Evolutionary conservation across 2,113 vertebrate genomes (phyloP), one percentile per base, ranked within the genome.

Genomic region (Beaufortia kweichowensis): DNA sequence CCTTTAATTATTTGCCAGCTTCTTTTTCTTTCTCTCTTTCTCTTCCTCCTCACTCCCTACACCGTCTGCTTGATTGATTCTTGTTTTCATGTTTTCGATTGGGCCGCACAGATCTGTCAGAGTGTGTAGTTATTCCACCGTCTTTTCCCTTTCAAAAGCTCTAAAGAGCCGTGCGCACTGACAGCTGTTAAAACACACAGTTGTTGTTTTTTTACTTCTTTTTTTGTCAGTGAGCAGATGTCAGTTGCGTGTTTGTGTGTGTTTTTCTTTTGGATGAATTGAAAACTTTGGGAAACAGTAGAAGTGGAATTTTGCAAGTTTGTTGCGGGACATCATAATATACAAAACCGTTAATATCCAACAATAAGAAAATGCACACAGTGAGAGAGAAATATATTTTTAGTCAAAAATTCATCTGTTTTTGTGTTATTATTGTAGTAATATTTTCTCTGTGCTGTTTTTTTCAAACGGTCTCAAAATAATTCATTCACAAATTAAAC

Each of bases 141-240:
- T 78, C 71, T 79, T 82, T 68, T 53, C 61, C 63, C 39, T 83
- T 83, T 79, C 75, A 50, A 60, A 59, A 39, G 80, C 74, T 85
- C 74, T 73, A 78, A 85, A 83, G 83, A 83, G 76, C 81, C 68
- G 77, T 68, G 57, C 61, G 46, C 46, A 53, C 76, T 78, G 83
- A 84, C 86, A 87, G 86, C 86, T 87, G 84, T 87, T 87, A 82
- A 84, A 87, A 85, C 84, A 85, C 67, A 75, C 50, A 55, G 68
- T 53, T 10, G 14, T 43, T 39, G 76, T 63, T 60, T 64, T 80
- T 62, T 43, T 15, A 39, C 12, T 53, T 21, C 50, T 70, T 76
- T 77, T 56, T 81, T 60, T 77, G 75, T 69, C 76, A 56, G 77
- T 64, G 85, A 87, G 79, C 89, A 88, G 82, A 92, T 88, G 87